These are phyloP conservation scores for Eremobia ochroleuca DNA, from an alignment of 2,888 invertebrate genomes.

Conservation along the genomic window DNA sequence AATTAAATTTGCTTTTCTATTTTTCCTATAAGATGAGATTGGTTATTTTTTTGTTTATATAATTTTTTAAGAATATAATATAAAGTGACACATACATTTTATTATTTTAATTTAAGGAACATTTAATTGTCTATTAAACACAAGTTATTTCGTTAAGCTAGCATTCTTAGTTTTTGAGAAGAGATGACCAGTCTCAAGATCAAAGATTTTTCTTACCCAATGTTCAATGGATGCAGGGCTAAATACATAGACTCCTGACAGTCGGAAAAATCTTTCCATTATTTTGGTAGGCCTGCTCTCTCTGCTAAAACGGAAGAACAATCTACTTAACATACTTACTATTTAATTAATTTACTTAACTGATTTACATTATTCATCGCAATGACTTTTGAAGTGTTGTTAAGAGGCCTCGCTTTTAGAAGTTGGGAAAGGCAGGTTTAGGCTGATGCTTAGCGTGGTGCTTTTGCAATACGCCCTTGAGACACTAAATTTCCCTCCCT, in stretches of 20 bases:
- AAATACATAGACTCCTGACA: constrained; percentile 9
- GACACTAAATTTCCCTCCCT: neutral
- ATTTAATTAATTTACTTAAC: constrained; percentile 57
- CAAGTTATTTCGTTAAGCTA: too few species aligned
- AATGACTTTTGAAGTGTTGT: constrained; percentile 41
- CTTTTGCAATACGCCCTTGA: neutral
- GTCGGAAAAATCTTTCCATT: constrained; percentile 19
- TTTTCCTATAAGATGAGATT: too few species aligned
- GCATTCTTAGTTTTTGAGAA: too few species aligned
- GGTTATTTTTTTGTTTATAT: too few species aligned
- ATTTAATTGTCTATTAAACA: too few species aligned
- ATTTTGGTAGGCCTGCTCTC: constrained; percentile 10
- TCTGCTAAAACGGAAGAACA: constrained; percentile 18
- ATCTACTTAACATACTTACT: constrained; percentile 41
- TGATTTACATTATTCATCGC: constrained; percentile 50
- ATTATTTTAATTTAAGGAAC: too few species aligned
- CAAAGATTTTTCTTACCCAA: neutral
- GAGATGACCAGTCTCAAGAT: too few species aligned
- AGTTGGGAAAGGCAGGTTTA: neutral
- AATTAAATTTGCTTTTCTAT: too few species aligned
- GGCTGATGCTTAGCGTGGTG: neutral
- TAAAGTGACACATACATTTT: too few species aligned
- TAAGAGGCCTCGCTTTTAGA: constrained; percentile 23
- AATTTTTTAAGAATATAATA: too few species aligned
- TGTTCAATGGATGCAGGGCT: neutral